These are phyloP conservation scores for Micronycteris hirsuta DNA, from an alignment of 2,113 vertebrate genomes.

Conservation along the genomic window DNA sequence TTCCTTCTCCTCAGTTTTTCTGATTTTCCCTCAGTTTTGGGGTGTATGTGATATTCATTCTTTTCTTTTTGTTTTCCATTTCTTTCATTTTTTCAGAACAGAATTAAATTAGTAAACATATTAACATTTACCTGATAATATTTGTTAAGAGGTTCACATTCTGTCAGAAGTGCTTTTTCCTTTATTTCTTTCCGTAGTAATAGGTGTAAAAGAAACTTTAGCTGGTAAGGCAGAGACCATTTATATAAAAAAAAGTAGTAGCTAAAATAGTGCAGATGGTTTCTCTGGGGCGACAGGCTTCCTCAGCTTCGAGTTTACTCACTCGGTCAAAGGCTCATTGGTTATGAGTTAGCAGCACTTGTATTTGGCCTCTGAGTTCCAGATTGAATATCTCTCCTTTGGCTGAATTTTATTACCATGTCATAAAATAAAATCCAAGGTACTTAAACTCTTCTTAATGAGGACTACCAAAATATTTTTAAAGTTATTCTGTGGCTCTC, in stretches of 20 bases:
- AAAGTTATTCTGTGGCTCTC: slow-evolving; percentile 54
- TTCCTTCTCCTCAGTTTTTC: background rate
- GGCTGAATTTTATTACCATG: slow-evolving; percentile 63
- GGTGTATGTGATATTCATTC: background rate
- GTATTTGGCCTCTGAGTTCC: slow-evolving; percentile 53
- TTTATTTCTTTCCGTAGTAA: background rate
- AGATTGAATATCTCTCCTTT: slow-evolving; percentile 68
- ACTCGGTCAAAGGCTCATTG: slow-evolving; percentile 11
- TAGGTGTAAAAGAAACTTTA: slow-evolving; percentile 18
- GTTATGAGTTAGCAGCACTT: slow-evolving; percentile 44
- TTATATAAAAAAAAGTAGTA: background rate
- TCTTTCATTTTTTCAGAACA: slow-evolving; percentile 1
- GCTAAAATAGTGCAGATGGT: slow-evolving; percentile 25
- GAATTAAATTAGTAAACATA: background rate
- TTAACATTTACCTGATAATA: slow-evolving; percentile 30
- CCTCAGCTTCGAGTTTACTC: background rate
- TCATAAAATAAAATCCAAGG: slow-evolving; percentile 72
- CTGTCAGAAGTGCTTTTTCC: background rate
- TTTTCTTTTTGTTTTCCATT: background rate
- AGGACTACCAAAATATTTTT: slow-evolving; percentile 76
- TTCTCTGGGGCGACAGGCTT: slow-evolving; percentile 35
- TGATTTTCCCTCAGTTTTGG: slow-evolving; percentile 41
- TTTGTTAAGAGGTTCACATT: slow-evolving; percentile 41
- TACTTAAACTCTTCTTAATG: slow-evolving; percentile 75
- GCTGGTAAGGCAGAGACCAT: background rate